phyloP scores from a whole-genome alignment of 2,888 invertebrate species.

The Mesorhabditis spiculigera region DNA sequence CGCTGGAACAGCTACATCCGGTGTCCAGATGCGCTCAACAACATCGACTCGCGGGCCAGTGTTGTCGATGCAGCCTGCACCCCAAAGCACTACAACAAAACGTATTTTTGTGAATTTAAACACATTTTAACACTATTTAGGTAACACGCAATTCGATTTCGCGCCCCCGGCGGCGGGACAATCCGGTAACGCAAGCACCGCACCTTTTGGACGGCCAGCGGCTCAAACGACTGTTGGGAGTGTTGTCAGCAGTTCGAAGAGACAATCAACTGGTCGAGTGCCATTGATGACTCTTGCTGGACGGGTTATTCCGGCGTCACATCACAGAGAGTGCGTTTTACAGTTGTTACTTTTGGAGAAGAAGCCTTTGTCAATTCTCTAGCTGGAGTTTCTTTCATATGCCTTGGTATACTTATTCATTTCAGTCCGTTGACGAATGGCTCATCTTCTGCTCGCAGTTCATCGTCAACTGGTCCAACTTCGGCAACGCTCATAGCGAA shows the following conservation, averaged over 20 bases:
- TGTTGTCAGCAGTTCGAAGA: not conserved
- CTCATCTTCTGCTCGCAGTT: slow-evolving; percentile 26
- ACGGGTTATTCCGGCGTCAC: not conserved
- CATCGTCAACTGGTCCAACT: slow-evolving; percentile 10
- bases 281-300: slow-evolving; percentile 13
- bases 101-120: not conserved
- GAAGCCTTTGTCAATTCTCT: too few species aligned
- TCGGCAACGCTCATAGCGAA: slow-evolving; percentile 8
- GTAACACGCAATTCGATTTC: not conserved
- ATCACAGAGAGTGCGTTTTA: slow-evolving; percentile 6
- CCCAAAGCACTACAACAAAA: not conserved
- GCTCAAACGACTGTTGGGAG: not conserved
- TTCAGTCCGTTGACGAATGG: slow-evolving; percentile 22
- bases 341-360: too few species aligned
- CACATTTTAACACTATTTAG: not conserved
- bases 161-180: not conserved
- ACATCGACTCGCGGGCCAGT: slow-evolving; percentile 16
- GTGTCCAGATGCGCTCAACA: slow-evolving; percentile 27
- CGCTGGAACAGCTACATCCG: not conserved
- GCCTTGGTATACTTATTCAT: slow-evolving; percentile 3
- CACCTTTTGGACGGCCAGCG: not conserved
- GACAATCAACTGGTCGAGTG: slow-evolving; percentile 7
- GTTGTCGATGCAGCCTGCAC: not conserved
- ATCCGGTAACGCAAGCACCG: not conserved
- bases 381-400: too few species aligned